Evolutionary conservation across 2,113 vertebrate species (phyloP).

Genomic region (Hassar affinis): DNA sequence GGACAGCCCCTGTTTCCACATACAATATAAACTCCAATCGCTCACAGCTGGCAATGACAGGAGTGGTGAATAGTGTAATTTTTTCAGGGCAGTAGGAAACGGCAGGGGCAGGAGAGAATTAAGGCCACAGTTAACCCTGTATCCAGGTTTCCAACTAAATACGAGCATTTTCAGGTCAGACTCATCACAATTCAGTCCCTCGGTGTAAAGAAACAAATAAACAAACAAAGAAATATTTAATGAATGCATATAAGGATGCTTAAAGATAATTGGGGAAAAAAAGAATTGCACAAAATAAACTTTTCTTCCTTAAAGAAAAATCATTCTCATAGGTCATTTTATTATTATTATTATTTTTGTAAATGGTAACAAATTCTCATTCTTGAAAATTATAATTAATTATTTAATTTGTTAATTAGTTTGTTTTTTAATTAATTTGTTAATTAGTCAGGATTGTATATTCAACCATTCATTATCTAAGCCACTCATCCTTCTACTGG

Average conservation of each 20-base stretch:
- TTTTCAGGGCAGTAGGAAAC: slow-evolving; percentile 81
- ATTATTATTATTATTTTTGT: background rate
- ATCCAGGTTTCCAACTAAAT: slow-evolving; percentile 62
- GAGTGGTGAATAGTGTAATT: slow-evolving; percentile 86
- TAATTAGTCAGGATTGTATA: too few relatives aligned
- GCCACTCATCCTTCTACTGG: too few relatives aligned
- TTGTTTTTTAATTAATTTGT: too few relatives aligned
- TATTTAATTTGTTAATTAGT: too few relatives aligned
- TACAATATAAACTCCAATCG: slow-evolving; percentile 80
- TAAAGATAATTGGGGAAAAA: background rate
- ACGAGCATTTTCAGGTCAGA: background rate
- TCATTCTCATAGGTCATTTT: background rate
- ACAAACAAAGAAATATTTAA: background rate
- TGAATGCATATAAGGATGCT: background rate
- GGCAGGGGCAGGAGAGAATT: slow-evolving; percentile 74
- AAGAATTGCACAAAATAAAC: background rate
- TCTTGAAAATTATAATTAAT: background rate
- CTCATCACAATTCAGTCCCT: background rate
- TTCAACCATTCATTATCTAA: too few relatives aligned
- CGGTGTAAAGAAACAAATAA: background rate
- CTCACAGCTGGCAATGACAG: slow-evolving; percentile 89
- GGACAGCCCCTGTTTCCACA: slow-evolving; percentile 78
- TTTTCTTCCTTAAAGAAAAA: background rate
- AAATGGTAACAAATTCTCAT: background rate
- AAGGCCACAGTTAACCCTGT: slow-evolving; percentile 72